Evolutionary conservation across 2,888 invertebrate genomes (phyloP).

Genomic region (Drosophila parthenogenetica): DNA sequence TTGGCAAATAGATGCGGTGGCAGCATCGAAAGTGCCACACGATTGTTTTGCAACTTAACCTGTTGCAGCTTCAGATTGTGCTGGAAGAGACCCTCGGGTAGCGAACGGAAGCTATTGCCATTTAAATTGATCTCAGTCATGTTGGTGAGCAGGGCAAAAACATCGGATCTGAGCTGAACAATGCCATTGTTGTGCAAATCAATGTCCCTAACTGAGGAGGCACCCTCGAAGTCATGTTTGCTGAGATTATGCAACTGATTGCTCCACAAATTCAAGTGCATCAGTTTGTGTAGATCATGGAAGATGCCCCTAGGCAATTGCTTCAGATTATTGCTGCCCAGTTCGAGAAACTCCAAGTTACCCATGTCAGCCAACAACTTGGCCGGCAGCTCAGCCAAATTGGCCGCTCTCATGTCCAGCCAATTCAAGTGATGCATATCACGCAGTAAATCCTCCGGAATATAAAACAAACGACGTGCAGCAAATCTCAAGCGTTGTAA

Average conservation of each 20-base stretch:
- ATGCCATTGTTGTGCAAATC: constrained; percentile 90
- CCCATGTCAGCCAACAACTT: constrained; percentile 87
- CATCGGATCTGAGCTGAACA: constrained; percentile 87
- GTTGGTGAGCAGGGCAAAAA: constrained; percentile 88
- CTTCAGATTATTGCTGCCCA: constrained; percentile 89
- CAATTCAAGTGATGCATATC: constrained; percentile 88
- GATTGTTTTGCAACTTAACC: constrained; percentile 87
- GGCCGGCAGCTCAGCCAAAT: constrained; percentile 87
- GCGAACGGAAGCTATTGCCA: constrained; percentile 88
- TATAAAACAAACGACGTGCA: constrained; percentile 87
- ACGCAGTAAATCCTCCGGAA: constrained; percentile 88
- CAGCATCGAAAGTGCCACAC: constrained; percentile 86
- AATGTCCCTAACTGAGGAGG: constrained; percentile 88
- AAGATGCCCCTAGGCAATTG: constrained; percentile 88
- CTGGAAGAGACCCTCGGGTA: constrained; percentile 88
- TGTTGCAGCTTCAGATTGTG: constrained; percentile 86
- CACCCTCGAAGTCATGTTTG: constrained; percentile 88
- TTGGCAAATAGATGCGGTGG: constrained; percentile 88
- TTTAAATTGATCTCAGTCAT: constrained; percentile 88
- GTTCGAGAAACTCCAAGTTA: constrained; percentile 87
- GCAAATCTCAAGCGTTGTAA: constrained; percentile 87
- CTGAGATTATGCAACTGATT: constrained; percentile 89
- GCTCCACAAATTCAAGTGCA: constrained; percentile 89
- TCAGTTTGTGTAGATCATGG: constrained; percentile 87
- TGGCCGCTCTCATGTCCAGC: constrained; percentile 88